Evolutionary conservation across 2,888 invertebrate genomes (phyloP).

Genomic region (Lycaena phlaeas): DNA sequence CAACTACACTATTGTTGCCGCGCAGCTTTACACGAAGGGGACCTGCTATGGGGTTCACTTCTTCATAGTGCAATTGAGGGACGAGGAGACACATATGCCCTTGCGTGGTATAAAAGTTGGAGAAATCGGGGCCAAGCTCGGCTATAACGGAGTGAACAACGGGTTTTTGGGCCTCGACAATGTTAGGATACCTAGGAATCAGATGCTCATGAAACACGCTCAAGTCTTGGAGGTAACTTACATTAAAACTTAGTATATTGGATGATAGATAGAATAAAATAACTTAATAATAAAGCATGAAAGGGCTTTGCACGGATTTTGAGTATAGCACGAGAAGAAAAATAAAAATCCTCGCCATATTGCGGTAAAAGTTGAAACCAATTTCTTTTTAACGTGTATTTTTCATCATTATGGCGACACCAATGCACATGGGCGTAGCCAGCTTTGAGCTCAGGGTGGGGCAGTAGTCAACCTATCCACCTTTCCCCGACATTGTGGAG

Average conservation of each 20-base stretch:
- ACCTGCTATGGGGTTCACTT: slow-evolving; percentile 90
- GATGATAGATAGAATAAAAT: not conserved
- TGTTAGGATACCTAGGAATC: slow-evolving; percentile 86
- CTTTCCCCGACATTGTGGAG: no score
- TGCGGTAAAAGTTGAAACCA: no score
- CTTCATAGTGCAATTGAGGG: slow-evolving; percentile 92
- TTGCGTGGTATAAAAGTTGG: slow-evolving; percentile 91
- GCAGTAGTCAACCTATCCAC: no score
- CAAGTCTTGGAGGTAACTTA: slow-evolving; percentile 77
- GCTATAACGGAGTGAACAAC: slow-evolving; percentile 91
- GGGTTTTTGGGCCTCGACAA: slow-evolving; percentile 91
- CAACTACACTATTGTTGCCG: slow-evolving; percentile 92
- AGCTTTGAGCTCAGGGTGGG: no score
- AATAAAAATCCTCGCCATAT: no score
- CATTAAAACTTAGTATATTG: not conserved
- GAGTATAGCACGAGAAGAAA: no score
- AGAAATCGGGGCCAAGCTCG: slow-evolving; percentile 94
- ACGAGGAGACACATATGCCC: slow-evolving; percentile 89
- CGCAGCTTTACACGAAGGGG: slow-evolving; percentile 88
- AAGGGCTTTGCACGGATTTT: no score
- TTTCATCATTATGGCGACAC: no score
- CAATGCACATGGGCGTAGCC: no score
- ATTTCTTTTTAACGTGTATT: no score
- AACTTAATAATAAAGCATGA: no score
- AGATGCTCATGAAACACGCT: slow-evolving; percentile 95